Base-by-base conservation (phyloP, 2,113 vertebrate species). In the Rynchops niger region DNA sequence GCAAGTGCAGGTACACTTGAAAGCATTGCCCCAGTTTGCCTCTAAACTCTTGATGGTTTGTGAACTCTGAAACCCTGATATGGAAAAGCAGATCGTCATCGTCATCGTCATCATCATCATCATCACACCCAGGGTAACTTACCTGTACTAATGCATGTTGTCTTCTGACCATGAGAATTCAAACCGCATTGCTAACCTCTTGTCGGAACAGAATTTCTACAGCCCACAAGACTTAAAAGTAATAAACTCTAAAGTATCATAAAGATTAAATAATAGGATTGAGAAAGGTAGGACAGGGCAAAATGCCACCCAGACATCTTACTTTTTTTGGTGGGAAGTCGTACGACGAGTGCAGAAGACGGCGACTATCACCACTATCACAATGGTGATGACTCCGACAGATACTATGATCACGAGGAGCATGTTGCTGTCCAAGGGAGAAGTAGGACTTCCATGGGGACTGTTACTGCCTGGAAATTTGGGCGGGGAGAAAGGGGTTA, bases 241-340 rank as follows among this genome's bases (percentile, higher is more conserved):
- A 43, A 49, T 6, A 6, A 43, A 20, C 12, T 36, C 53, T 9
- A 10, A 61, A 56, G 58, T 50, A 36, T 2, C 36, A 11, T 2
- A 43, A 67, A 56, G 16, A 55, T 16, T 2, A 27, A 66, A 11
- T 4, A 19, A 0, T 0, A 27, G 63, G 40, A 30, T 2, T 7
- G 4, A 17, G 47, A 12, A 79, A 65, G 34, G 81, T 11, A 71
- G 61, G 58, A 27, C 22, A n/a, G 59, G 61, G 25, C 61, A 26
- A 38, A 72, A 23, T 10, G 29, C 32, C 58, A 34, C 34, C 30
- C 11, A 2, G 21, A 30, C n/a, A 29, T 3, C 97, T 98, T 98
- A 99, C 99, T 99, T 99, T 72, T 99, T 99, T 97, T 99, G 99
- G 97, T 99, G 99, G 65, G 99, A 99, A 17, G 98, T 99, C 72